These are phyloP conservation scores for Eptatretus atami DNA, from an alignment of 2,797 vertebrate species.

Conservation along the genomic window DNA sequence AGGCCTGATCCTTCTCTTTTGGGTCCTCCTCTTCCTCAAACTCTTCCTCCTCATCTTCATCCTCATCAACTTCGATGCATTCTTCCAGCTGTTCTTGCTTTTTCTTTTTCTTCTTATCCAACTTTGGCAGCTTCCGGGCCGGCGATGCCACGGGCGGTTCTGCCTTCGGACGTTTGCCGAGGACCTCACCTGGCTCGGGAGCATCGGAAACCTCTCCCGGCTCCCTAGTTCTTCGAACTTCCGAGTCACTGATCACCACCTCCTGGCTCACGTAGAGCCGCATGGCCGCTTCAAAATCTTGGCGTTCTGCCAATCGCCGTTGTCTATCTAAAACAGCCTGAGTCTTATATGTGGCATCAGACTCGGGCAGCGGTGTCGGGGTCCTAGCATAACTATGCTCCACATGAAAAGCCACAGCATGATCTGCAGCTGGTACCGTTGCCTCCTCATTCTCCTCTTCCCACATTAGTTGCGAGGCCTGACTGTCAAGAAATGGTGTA, in stretches of 20 bases:
- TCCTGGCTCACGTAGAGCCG: constrained; percentile 9
- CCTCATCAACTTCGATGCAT: constrained; percentile 16
- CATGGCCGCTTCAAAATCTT: constrained; percentile 9
- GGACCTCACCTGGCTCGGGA: constrained; percentile 50
- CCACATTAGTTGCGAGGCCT: constrained; percentile 37
- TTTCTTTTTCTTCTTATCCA: constrained; percentile 14
- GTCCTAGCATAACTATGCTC: constrained; percentile 56
- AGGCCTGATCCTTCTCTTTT: constrained; percentile 17
- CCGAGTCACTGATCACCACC: constrained; percentile 3
- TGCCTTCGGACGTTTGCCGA: constrained; percentile 5
- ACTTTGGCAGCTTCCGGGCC: constrained; percentile 10
- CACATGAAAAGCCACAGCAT: constrained; percentile 15
- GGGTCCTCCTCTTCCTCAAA: constrained; percentile 28
- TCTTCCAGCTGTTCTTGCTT: constrained; percentile 11
- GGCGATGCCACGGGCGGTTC: constrained; percentile 7
- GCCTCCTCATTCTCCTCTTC: constrained; percentile 33
- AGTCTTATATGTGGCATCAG: constrained; percentile 14
- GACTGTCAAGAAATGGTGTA: constrained; percentile 23
- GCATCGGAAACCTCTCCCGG: constrained; percentile 41
- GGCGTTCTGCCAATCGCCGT: constrained; percentile 17
- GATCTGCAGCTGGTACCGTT: constrained; percentile 10
- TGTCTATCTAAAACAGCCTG: constrained; percentile 16
- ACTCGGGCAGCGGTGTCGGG: constrained; percentile 11
- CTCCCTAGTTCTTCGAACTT: not conserved
- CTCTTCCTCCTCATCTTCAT: constrained; percentile 30